Evolutionary conservation across 2,888 invertebrate species (phyloP), one percentile per base, ranked within the genome.

Genomic region (Salticus scenicus): DNA sequence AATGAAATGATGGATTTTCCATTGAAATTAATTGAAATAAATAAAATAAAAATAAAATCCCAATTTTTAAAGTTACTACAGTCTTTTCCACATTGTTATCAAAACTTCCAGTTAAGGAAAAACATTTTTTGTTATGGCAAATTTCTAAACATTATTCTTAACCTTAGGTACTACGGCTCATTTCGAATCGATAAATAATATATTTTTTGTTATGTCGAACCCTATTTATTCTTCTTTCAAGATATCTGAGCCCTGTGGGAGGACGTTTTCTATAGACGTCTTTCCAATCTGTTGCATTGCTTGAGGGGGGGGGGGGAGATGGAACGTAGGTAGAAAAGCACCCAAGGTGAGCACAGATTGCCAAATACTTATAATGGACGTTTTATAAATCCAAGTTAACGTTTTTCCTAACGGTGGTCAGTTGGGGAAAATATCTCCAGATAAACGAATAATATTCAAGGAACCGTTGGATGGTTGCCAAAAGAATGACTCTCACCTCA

Each of bases 381-480:
- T n/a, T 37, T 7, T 27, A 0, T 24, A 41, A n/a, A 10, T 17
- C 27, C 42, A 10, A 1, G 8, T 27, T 42, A n/a, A 33, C 20
- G 24, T 41, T 20, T 41, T 24, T 1, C 14, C n/a, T 37, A 37
- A 70, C 42, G 42, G 42, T 41, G 42, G 42, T 42, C 70, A 70
- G n/a, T 33, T 33, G 33, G 41, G 30, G 33, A 42, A 83, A 67
- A 27, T 64, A 51, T 66, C 47, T 77, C 76, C 73, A 75, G 41
- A 47, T 57, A 14, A 42, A 27, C 20, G 28, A 27, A 27, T 2
- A 47, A 51, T 37, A 67, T 64, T 47, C 47, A 20, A 72, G 77
- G 77, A 83, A 83, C 72, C 66, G 77, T 73, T 77, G 83, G 77
- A 77, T 1, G 24, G 10, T 66, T 73, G 77, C 83, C 77, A 83